Base-by-base conservation (phyloP, 2,888 invertebrate species). In the Amaurobius ferox region DNA sequence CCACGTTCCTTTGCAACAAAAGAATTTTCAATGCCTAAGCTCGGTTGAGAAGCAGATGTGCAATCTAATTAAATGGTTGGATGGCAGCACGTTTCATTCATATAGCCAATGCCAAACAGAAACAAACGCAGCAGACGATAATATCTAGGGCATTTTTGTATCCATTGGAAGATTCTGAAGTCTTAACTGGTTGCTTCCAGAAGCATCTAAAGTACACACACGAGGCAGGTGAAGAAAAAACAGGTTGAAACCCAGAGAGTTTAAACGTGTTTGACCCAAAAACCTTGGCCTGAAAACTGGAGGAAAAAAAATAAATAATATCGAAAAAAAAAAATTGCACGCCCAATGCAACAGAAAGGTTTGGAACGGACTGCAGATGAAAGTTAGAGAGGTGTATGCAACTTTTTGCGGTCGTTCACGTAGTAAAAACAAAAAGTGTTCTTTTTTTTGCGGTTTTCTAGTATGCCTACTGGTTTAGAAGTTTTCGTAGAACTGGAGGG, bases 211-310 rank as follows among this genome's bases (percentile, higher is more conserved):
- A 55, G 1, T 23, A 55, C 55, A 55, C 55, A 9, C 19, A 44
- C 48, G 39, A 28, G 13, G 16, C 16, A n/a, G 35, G 28, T 26
- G 62, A 48, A 61, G 32, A 44, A 64, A 19, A 71, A 19, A 30
- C 67, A 40, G 62, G 70, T 71, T 62, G 71, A 70, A 71, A 55
- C 64, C 35, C 71, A 70, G 64, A 44, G 61, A 64, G 29, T 66
- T 32, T 64, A 55, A 85, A 85, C 83, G 77, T 85, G 77, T 72
- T 71, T 77, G 83, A 85, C 83, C 83, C 30, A 77, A 78, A 85
- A 85, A 85, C 83, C 83, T 85, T 85, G 83, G 83, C 83, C 83
- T 77, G 77, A 67, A 72, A 85, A 85, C 81, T 71, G 19, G 16
- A 66, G 16, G 71, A 44, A 71, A 28, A 55, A 73, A 64, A 66